Percentiles rank a stretch among this genome's conserved stretches.
phyloP scores from a whole-genome alignment of 1,140 invertebrate genomes.

The Drosophila takahashii region DNA sequence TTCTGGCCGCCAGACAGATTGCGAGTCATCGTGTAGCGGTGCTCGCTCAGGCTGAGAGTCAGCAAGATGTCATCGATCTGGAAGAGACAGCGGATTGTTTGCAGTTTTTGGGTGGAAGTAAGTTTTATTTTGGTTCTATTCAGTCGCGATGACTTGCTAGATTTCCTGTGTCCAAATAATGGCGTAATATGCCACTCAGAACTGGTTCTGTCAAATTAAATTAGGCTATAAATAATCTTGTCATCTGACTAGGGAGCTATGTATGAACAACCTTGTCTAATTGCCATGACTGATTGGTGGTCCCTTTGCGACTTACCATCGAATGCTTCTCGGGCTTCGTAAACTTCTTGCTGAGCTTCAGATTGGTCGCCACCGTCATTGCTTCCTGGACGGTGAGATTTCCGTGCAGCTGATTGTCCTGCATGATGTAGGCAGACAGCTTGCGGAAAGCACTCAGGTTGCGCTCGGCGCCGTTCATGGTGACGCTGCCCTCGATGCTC shows the following conservation, averaged over 20 bases:
- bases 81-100: conserved; percentile 4
- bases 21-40: conserved; percentile 94
- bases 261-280: conserved; percentile 31
- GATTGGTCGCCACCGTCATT: conserved; percentile 95
- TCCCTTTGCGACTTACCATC: conserved; percentile 88
- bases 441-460: conserved; percentile 96
- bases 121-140: conserved; percentile 12
- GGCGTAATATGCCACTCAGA: conserved; percentile 6
- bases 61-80: conserved; percentile 96
- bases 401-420: conserved; percentile 97
- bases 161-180: not conserved
- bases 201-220: conserved; percentile 21
- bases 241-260: conserved; percentile 1
- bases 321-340: conserved; percentile 90
- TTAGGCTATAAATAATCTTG: not conserved
- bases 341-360: conserved; percentile 92
- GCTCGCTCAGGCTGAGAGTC: conserved; percentile 93
- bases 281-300: not conserved
- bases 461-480: conserved; percentile 94
- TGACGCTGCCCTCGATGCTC: conserved; percentile 91
- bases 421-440: conserved; percentile 98
- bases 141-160: conserved; percentile 25
- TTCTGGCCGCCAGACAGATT: conserved; percentile 98
- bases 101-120: not conserved
- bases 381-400: conserved; percentile 97